A percentile compares a stretch with the other conserved stretches of the same genome.
These are phyloP conservation scores for Tethya wilhelma DNA, from an alignment of 37 sponge, comb jelly and placozoan genomes.

Conservation along the genomic window DNA sequence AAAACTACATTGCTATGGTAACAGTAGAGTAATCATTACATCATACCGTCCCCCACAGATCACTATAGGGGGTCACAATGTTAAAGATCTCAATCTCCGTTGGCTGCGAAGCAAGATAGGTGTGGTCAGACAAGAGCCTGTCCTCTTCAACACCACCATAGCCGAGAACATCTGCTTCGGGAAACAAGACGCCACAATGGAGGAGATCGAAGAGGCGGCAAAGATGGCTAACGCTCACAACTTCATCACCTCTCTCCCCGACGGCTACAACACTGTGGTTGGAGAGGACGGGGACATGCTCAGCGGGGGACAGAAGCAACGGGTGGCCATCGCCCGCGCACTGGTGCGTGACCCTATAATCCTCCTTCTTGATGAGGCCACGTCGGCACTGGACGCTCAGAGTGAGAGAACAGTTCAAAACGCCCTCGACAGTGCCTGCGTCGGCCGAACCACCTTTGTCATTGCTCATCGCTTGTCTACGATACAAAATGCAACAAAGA, in stretches of 20 bases:
- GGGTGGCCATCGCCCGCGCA: conserved; percentile 95
- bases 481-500: conserved; percentile 79
- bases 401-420: conserved; percentile 88
- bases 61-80: conserved; percentile 75
- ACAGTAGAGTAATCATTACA: no score
- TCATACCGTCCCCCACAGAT: no score
- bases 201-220: conserved; percentile 81
- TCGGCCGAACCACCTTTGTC: conserved; percentile 94
- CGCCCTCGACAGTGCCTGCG: conserved; percentile 91
- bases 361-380: conserved; percentile 94
- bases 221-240: conserved; percentile 88
- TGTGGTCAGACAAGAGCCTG: conserved; percentile 96
- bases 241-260: conserved; percentile 84
- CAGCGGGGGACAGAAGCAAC: conserved; percentile 95
- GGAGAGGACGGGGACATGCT: conserved; percentile 88
- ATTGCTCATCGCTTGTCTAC: conserved; percentile 94
- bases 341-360: conserved; percentile 89
- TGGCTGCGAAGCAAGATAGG: conserved; percentile 91
- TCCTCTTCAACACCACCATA: conserved; percentile 92
- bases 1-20: no score
- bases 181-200: conserved; percentile 68
- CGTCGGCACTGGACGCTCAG: conserved; percentile 92
- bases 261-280: conserved; percentile 81
- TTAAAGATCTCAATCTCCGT: conserved; percentile 75
- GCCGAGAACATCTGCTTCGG: conserved; percentile 96